phyloP scores from a whole-genome alignment of 2,888 invertebrate species.

The Sycophila texana region DNA sequence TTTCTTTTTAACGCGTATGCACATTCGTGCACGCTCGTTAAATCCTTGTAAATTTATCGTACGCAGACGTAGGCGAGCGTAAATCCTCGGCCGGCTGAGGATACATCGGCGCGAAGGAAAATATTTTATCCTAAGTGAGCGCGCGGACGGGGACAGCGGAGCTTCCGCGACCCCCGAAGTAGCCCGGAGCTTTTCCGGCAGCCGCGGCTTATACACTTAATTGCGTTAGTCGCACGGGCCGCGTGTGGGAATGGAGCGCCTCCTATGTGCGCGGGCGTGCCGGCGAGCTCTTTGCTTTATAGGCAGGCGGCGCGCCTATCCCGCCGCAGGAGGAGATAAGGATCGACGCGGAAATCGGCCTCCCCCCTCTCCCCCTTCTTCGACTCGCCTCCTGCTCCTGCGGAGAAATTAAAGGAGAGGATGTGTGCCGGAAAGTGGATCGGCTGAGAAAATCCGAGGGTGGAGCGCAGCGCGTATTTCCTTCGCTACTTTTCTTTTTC shows the following conservation, averaged over 20 bases:
- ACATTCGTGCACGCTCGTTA: not conserved
- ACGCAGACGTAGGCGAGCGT: no score
- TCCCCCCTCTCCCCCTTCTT: not conserved
- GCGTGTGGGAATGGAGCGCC: not conserved
- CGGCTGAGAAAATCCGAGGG: conserved; percentile 48
- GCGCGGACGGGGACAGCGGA: no score
- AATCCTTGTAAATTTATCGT: no score
- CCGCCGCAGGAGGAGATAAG: conserved; percentile 46
- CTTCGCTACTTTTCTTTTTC: no score
- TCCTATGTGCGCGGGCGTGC: conserved; percentile 50
- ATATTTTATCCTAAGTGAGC: no score
- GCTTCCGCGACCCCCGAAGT: no score
- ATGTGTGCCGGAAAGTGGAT: conserved; percentile 39
- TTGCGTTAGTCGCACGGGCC: not conserved
- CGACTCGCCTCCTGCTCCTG: no score
- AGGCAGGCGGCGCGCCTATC: conserved; percentile 48
- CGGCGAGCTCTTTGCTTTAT: conserved; percentile 53
- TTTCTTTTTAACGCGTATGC: not conserved
- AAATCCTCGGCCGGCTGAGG: no score
- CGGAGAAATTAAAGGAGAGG: conserved; percentile 5
- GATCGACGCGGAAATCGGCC: conserved; percentile 53
- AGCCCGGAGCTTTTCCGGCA: not conserved
- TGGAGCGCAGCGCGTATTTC: not conserved
- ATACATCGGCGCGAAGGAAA: no score
- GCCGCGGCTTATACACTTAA: not conserved